Base-by-base conservation (phyloP, 35 echinoderm and acorn worm species). In the Apostichopus japonicus region DNA sequence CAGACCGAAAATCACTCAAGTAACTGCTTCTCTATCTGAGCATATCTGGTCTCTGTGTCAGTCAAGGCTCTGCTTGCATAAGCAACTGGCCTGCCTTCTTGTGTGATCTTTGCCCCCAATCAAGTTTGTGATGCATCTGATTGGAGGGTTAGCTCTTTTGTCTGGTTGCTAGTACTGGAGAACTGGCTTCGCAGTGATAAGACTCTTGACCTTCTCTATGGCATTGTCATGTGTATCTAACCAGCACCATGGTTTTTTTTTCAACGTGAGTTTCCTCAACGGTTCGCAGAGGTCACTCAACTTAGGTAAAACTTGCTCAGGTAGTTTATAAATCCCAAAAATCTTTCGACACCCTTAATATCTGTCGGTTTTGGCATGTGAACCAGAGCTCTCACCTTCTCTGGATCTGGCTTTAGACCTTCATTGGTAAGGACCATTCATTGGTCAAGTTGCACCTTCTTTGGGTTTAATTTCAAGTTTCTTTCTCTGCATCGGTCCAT, bases 21-120 rank as follows among this genome's bases (percentile, higher is more conserved):
- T 10, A 93, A 53, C 73, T 93, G 73, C 65, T 93, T 93, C 92
- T 93, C 92, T 53, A 93, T 90, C 54, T 79, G 92, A 0, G 84
- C 15, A 51, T 79, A 93, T 78, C 92, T 21, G 23, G 73, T 93
- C 54, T 93, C 86, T 22, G 92, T n/a, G 11, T 52, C 16, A 14
- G 92, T 88, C 27, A 93, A 56, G 4, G 92, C 82, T 19, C 92
- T 72, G n/a, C 65, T 88, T 6, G 83, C 59, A 23, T 84, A 92
- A 9, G 79, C 56, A 6, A 93, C 52, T 54, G 92, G 84, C n/a
- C 88, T 62, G 11, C 25, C 92, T 3, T 88, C 55, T 61, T 93
- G 92, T 4, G 87, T 8, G n/a, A 93, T 10, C 19, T 62, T 83
- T n/a, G 56, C 10, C 9, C 84, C 92, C 16, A 93, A 24, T 17